Base-by-base conservation (phyloP, 1,140 invertebrate genomes). In the Parapsyche elsis region DNA sequence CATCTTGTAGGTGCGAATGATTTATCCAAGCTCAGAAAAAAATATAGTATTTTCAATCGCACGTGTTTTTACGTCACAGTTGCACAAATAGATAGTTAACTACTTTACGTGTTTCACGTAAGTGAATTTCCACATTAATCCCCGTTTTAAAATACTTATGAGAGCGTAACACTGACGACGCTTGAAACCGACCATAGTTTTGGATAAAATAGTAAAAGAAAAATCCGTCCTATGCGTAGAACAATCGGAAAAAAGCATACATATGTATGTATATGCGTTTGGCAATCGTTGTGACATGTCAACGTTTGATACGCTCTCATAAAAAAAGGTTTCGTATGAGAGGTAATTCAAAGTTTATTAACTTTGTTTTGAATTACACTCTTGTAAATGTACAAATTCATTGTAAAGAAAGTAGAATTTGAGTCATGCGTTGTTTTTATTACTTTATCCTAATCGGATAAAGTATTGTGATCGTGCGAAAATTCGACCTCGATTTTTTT, bases 121-220 rank as follows among this genome's bases (percentile, higher is more conserved):
- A 61, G 57, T 9, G n/a, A 61, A 21, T 61, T 61, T 61, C 57
- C 21, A 61, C 57, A 61, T 21, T 61, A 61, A 61, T 61, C 16
- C 21, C 21, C 57, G 14, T 0, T 61, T 61, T 21, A 61, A 21
- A 21, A 16, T 0, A 21, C 16, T 61, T 61, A 61, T 61, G 57
- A 61, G 57, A 21, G 57, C 57, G 57, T 61, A 21, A 61, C 57
- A 9, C 1, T 19, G 57, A 19, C 16, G 57, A 19, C 16, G 30
- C 2, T 38, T 7, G 30, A 38, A 38, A 38, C 30, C 7, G 30
- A 38, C 30, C 7, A 4, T 7, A 38, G 30, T 38, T 38, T 38
- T 38, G 30, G 30, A 4, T 38, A 38, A 38, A 38, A 38, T 38
- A 38, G 7, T 38, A 38, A 38, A 1, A 38, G 1, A 38, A 38